Conservation (phyloP, 2,113 vertebrate genomes). For the Pelecanus crispus region DNA sequence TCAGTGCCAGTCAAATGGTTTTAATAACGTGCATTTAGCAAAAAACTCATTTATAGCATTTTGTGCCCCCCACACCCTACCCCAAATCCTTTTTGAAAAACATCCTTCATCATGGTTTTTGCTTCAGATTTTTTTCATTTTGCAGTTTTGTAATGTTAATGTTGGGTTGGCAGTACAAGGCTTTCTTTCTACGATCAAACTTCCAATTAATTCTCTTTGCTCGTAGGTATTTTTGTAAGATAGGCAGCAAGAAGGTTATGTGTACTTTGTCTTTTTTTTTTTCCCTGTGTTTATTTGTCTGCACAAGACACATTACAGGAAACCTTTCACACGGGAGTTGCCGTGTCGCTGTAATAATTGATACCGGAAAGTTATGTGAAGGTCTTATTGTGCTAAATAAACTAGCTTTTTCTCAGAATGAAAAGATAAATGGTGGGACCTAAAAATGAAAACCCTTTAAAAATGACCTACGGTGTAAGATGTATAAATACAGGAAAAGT, state of each 20-base stretch:
- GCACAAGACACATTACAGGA: conserved; percentile 48
- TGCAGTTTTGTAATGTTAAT: not conserved
- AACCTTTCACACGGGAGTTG: conserved; percentile 70
- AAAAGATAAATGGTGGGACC: conserved; percentile 65
- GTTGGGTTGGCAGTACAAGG: not conserved
- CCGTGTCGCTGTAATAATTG: conserved; percentile 66
- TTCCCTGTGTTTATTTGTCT: conserved; percentile 27
- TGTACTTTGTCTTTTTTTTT: conserved; percentile 26
- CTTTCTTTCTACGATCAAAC: not conserved
- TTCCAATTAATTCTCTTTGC: conserved; percentile 48
- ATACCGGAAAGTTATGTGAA: conserved; percentile 74
- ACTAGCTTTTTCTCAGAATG: conserved; percentile 60
- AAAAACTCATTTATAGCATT: not conserved
- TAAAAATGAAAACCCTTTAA: conserved; percentile 52
- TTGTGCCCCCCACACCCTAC: not conserved
- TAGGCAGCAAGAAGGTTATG: conserved; percentile 3
- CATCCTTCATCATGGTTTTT: not conserved
- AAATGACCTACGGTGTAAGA: conserved; percentile 66
- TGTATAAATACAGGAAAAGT: conserved; percentile 57
- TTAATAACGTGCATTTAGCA: not conserved
- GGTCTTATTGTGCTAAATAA: conserved; percentile 72
- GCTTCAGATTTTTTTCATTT: not conserved
- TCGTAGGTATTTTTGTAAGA: conserved; percentile 19
- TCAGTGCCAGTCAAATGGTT: not conserved
- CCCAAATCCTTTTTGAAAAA: not conserved